Evolutionary conservation across 2,888 invertebrate genomes (phyloP), one percentile per base, ranked within the genome.

Genomic region (Parnassius smintheus): DNA sequence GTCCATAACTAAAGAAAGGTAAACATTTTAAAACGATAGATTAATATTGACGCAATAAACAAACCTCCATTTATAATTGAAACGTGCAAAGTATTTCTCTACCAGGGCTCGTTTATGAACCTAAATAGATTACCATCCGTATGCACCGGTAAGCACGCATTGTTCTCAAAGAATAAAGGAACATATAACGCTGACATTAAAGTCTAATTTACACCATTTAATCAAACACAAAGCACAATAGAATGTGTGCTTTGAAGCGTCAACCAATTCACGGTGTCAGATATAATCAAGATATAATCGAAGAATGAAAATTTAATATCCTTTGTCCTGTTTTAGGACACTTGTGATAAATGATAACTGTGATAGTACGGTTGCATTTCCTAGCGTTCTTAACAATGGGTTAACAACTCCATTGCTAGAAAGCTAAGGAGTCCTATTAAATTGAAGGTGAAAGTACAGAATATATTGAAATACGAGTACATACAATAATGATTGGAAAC

Each of bases 151-250:
- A 35, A 35, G 35, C 35, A n/a, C 46, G 46, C n/a, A 12, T n/a
- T 50, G 9, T 50, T 18, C 13, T 25, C 12, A 52, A 11, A 11
- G 52, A 52, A 35, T 53, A 41, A 53, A 4, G 41, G 8, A 53
- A 11, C 35, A 35, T 35, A 25, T 41, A 11, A n/a, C 7, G 0
- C n/a, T 25, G 9, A 25, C 42, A 42, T 48, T 48, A 45, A 13
- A 10, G 55, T 56, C 1, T 25, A 51, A 25, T 56, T 35, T 51
- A 50, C 35, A 46, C 35, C 12, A 62, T 52, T 48, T 9, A n/a
- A 49, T 41, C 44, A 10, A 35, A 50, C 12, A 63, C 55, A 63
- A 63, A 59, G 45, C 50, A 59, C 51, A 7, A 62, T 62, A 55
- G 8, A 41, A 46, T 49, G 49, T 2, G 13, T 4, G 49, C 9